Evolutionary conservation across 2,888 invertebrate species (phyloP), one percentile per base, ranked within the genome.

Genomic region (Tinea trinotella): DNA sequence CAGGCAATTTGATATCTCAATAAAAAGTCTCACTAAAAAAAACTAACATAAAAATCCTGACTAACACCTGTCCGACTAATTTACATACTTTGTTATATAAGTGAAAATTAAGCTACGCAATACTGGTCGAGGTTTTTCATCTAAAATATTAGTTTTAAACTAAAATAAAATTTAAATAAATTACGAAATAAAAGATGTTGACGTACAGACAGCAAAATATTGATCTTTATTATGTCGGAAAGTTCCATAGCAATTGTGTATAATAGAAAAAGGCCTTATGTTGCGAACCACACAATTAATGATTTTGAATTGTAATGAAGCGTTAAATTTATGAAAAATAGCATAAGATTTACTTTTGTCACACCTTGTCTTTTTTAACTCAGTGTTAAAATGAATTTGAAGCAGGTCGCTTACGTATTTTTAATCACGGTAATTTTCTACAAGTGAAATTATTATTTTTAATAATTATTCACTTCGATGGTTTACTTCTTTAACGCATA

Each of bases 351-450:
- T n/a, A n/a, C n/a, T n/a, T n/a, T n/a, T n/a, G n/a, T n/a, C n/a
- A n/a, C n/a, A n/a, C n/a, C n/a, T n/a, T n/a, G n/a, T n/a, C n/a
- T n/a, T n/a, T n/a, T n/a, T n/a, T n/a, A n/a, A n/a, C n/a, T 15
- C 7, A 40, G 13, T 12, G 18, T 10, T 9, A 19, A 46, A n/a
- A 46, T 46, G 46, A 46, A 46, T 19, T 9, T 46, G 10, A 46
- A 46, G 10, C 46, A 46, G 12, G 19, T 46, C 7, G 46, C 46
- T 19, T 46, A 46, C 10, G 19, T 46, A 1, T 46, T 46, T 19
- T n/a, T 46, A n/a, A 46, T 46, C 7, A 46, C 46, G 46, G 46
- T 46, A 46, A n/a, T n/a, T n/a, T n/a, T n/a, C n/a, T n/a, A n/a
- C 1, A 12, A 40, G 3, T 17, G 1, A 19, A 18, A 18, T 46